phyloP scores from a whole-genome alignment of 2,797 vertebrate genomes.

The Darevskia mixta region DNA sequence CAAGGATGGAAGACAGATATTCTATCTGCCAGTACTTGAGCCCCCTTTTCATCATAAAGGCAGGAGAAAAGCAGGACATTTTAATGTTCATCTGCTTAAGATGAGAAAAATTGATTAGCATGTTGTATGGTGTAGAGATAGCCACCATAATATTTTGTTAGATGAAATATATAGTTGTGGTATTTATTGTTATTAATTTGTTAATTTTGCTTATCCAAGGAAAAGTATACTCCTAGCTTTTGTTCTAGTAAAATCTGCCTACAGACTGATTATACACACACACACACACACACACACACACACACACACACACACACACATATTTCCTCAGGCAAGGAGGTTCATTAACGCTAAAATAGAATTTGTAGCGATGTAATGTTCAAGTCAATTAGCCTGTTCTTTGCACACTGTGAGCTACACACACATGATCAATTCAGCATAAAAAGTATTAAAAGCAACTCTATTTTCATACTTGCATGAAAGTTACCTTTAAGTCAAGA shows the following conservation, averaged over 20 bases:
- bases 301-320: neutral
- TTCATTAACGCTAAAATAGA: constrained; percentile 13
- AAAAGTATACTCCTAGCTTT: neutral
- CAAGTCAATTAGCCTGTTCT: constrained; percentile 12
- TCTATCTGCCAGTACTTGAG: neutral
- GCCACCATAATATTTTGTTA: constrained; percentile 10
- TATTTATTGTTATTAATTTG: constrained; percentile 38
- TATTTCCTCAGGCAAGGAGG: constrained; percentile 1
- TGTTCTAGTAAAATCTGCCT: neutral
- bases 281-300: no score
- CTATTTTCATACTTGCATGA: constrained; percentile 36
- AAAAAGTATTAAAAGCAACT: constrained; percentile 15
- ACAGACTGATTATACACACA: no score
- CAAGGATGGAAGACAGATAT: neutral
- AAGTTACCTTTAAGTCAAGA: constrained; percentile 46
- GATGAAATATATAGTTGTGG: neutral
- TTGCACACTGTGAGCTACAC: constrained; percentile 34
- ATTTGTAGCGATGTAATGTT: constrained; percentile 43
- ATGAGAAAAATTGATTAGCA: constrained; percentile 8
- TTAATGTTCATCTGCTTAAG: neutral
- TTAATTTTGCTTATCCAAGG: neutral
- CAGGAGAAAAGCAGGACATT: neutral
- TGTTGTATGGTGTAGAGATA: neutral
- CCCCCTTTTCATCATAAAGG: neutral
- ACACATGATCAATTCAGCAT: constrained; percentile 41